Percentiles rank a stretch among this genome's conserved stretches.
Evolutionary conservation across 2,797 vertebrate genomes (phyloP).

Genomic region (Chrysocyon brachyurus): DNA sequence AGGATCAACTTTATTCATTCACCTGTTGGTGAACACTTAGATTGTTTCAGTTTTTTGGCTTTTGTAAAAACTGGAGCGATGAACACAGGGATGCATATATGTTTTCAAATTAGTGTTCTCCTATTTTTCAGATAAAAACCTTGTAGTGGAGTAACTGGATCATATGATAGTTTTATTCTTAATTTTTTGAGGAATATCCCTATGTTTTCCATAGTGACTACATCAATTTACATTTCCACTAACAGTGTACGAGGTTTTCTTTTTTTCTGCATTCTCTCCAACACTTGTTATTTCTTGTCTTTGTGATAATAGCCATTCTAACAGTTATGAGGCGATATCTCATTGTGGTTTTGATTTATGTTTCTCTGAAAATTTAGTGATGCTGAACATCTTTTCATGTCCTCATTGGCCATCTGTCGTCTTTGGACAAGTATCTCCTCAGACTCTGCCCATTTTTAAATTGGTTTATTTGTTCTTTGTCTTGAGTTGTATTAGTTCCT

Average conservation of each 20-base stretch:
- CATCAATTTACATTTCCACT: background rate
- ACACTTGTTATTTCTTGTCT: background rate
- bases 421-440: no score
- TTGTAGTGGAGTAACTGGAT: background rate
- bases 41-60: background rate
- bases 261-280: background rate
- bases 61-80: background rate
- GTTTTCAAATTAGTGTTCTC: background rate
- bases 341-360: background rate
- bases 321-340: background rate
- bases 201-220: background rate
- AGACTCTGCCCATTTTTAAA: no score
- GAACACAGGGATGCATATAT: background rate
- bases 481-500: no score
- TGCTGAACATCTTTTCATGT: background rate
- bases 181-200: background rate
- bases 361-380: background rate
- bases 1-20: background rate
- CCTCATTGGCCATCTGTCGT: background rate
- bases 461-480: no score
- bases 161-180: background rate
- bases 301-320: background rate
- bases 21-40: background rate
- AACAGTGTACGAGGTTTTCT: background rate
- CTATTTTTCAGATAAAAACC: background rate